Percentiles rank a stretch among this genome's conserved stretches.
These are phyloP conservation scores for Platygyra sinensis DNA, from an alignment of 64 coral and sea anemone genomes.

Conservation along the genomic window DNA sequence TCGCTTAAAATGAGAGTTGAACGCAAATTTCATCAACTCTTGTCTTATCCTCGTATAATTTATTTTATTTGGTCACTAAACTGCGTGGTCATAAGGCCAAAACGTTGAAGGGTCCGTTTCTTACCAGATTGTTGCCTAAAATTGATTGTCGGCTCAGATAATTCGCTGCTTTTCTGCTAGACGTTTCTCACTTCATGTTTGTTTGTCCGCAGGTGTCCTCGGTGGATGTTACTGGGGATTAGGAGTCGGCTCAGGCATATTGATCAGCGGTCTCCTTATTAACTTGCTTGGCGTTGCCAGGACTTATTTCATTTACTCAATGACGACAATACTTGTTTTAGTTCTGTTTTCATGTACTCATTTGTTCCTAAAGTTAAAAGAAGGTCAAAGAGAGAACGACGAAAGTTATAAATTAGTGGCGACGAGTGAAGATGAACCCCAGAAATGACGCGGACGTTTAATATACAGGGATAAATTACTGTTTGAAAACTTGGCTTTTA, in stretches of 20 bases:
- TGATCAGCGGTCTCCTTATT: slow-evolving; percentile 24
- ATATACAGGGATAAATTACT: too few species aligned
- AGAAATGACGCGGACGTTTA: neutral
- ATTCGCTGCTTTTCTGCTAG: too few species aligned
- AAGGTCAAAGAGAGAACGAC: neutral
- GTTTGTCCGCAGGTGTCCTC: neutral
- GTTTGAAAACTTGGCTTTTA: too few species aligned
- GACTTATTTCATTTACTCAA: slow-evolving; percentile 22
- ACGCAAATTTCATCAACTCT: too few species aligned
- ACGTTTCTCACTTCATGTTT: neutral
- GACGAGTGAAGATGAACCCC: neutral
- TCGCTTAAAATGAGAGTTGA: too few species aligned
- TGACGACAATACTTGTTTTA: neutral
- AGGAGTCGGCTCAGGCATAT: neutral
- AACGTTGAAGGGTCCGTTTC: too few species aligned
- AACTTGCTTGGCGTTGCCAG: slow-evolving; percentile 7
- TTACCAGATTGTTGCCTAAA: too few species aligned
- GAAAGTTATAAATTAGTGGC: neutral
- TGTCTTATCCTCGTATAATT: too few species aligned
- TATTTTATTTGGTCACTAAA: too few species aligned
- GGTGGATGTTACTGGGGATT: slow-evolving; percentile 30
- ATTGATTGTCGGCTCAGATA: too few species aligned
- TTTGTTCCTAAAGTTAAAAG: neutral
- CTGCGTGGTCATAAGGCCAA: too few species aligned
- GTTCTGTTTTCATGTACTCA: neutral